Percentiles rank a stretch among this genome's conserved stretches.
These are phyloP conservation scores for Eriocheir sinensis DNA, from an alignment of 1,140 invertebrate species.

Conservation along the genomic window DNA sequence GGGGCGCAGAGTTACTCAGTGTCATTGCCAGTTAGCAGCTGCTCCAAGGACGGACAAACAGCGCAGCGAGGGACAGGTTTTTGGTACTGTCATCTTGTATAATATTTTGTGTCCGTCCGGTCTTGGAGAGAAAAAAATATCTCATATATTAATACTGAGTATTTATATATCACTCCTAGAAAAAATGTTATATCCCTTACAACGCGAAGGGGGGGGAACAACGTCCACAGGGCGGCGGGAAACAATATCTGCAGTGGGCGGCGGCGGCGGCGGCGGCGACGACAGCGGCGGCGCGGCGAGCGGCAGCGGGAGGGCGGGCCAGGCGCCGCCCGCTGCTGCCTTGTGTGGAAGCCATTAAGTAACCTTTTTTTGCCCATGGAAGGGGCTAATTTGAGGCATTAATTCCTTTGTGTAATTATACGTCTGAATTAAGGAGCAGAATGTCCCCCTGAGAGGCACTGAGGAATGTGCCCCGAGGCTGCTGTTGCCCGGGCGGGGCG, in stretches of 20 bases:
- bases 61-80: background rate
- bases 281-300: background rate
- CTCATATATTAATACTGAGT: too few relatives aligned
- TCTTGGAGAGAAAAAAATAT: background rate
- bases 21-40: background rate
- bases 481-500: background rate
- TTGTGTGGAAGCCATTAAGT: constrained; percentile 68
- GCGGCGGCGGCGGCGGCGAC: background rate
- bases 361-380: constrained; percentile 49
- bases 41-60: background rate
- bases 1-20: background rate
- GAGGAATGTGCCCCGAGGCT: background rate
- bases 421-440: constrained; percentile 69
- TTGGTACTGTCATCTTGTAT: background rate
- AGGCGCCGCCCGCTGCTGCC: background rate
- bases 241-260: background rate
- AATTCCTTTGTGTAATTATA: constrained; percentile 74
- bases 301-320: background rate
- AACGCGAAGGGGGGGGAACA: background rate
- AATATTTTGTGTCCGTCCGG: background rate
- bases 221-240: constrained; percentile 30
- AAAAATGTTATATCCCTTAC: background rate
- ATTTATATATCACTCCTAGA: background rate
- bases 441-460: constrained; percentile 36
- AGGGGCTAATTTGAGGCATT: constrained; percentile 63